Evolutionary conservation across 2,113 vertebrate genomes (phyloP).

Genomic region (Chaenogobius annularis): DNA sequence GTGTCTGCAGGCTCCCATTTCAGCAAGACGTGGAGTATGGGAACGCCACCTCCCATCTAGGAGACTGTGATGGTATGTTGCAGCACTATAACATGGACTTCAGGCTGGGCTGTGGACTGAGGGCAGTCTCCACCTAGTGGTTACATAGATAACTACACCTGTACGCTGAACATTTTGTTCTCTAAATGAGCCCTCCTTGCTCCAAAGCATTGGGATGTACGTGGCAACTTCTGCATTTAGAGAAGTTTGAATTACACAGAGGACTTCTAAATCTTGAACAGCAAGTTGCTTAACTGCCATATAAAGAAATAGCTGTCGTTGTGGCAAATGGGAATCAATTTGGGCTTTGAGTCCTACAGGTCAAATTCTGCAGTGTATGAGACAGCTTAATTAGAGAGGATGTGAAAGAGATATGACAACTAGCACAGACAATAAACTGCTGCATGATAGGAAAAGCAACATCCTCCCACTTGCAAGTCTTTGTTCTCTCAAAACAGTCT

Average conservation of each 20-base stretch:
- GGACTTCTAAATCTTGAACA: slow-evolving; percentile 8
- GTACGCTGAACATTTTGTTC: slow-evolving; percentile 43
- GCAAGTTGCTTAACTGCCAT: slow-evolving; percentile 4
- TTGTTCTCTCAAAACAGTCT: slow-evolving; percentile 42
- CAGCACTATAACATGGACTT: slow-evolving; percentile 50
- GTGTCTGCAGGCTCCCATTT: slow-evolving; percentile 79
- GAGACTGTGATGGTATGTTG: slow-evolving; percentile 91
- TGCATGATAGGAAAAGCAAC: slow-evolving; percentile 17
- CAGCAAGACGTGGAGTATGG: slow-evolving; percentile 89
- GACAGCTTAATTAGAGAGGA: slow-evolving; percentile 55
- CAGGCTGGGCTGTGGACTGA: slow-evolving; percentile 8
- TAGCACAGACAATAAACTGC: slow-evolving; percentile 15
- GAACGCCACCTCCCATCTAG: slow-evolving; percentile 89
- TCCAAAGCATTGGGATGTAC: neutral
- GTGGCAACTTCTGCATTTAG: slow-evolving; percentile 4
- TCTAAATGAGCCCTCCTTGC: neutral
- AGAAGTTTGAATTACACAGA: slow-evolving; percentile 30
- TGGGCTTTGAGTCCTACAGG: slow-evolving; percentile 32
- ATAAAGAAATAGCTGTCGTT: slow-evolving; percentile 5
- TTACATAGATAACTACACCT: slow-evolving; percentile 31
- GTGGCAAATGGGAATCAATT: slow-evolving; percentile 19
- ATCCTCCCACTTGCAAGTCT: slow-evolving; percentile 16
- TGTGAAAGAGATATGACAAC: slow-evolving; percentile 31
- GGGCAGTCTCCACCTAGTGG: slow-evolving; percentile 62
- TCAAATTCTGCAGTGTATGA: slow-evolving; percentile 43